These are phyloP conservation scores for Melanargia galathea DNA, from an alignment of 2,888 invertebrate genomes.

Conservation along the genomic window DNA sequence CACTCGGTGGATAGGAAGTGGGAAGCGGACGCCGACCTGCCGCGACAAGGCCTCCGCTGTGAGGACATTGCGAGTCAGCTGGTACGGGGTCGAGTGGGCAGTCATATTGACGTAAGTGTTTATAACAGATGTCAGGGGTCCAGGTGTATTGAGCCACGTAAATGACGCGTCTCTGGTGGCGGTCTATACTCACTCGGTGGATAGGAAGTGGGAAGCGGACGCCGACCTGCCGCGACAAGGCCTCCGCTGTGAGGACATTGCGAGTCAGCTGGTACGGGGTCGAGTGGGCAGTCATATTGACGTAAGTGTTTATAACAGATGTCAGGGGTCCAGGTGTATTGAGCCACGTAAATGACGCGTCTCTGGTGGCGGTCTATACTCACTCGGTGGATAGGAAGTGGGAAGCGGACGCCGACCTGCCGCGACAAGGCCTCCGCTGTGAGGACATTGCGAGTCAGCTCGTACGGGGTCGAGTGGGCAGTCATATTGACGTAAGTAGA, in stretches of 20 bases:
- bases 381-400: conserved; percentile 87
- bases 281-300: too few species aligned
- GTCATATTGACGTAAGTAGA: conserved; percentile 70
- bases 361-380: conserved; percentile 88
- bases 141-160: conserved; percentile 89
- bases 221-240: conserved; percentile 65
- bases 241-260: too few species aligned
- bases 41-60: conserved; percentile 52
- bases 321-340: conserved; percentile 82
- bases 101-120: conserved; percentile 85
- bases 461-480: conserved; percentile 85
- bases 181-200: conserved; percentile 87
- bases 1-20: conserved; percentile 87
- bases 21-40: conserved; percentile 86
- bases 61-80: conserved; percentile 89
- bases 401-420: conserved; percentile 86
- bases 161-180: conserved; percentile 89
- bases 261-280: too few species aligned
- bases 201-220: conserved; percentile 89
- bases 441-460: conserved; percentile 89
- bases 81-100: conserved; percentile 85
- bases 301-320: background rate
- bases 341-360: conserved; percentile 90
- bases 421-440: conserved; percentile 79
- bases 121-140: too few species aligned